phyloP scores from a whole-genome alignment of 2,888 invertebrate species.

The Caenorhabditis doughertyi region DNA sequence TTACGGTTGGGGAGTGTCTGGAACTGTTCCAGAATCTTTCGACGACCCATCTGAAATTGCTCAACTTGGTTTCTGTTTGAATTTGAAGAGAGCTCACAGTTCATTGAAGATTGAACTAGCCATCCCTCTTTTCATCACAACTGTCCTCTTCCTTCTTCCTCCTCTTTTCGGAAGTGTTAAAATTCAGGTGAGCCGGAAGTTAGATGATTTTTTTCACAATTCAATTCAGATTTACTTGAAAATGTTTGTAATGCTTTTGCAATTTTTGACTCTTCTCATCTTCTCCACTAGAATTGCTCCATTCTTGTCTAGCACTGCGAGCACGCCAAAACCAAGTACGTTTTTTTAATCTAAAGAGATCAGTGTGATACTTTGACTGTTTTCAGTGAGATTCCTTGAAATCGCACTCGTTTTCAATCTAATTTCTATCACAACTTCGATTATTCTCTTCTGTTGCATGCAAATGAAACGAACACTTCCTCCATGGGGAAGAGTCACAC shows the following conservation, averaged over 20 bases:
- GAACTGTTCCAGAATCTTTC: constrained; percentile 78
- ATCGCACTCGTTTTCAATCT: constrained; percentile 80
- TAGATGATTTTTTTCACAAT: neutral
- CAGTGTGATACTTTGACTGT: neutral
- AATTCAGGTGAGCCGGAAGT: constrained; percentile 52
- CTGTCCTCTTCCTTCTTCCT: constrained; percentile 79
- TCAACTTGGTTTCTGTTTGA: constrained; percentile 81
- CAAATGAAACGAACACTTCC: constrained; percentile 77
- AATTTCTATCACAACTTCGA: constrained; percentile 76
- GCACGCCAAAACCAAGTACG: constrained; percentile 80
- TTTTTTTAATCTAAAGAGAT: neutral
- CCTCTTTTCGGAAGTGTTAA: constrained; percentile 79
- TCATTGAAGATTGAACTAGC: constrained; percentile 79
- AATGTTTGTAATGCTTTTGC: constrained; percentile 80
- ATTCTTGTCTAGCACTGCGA: constrained; percentile 78
- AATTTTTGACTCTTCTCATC: constrained; percentile 80
- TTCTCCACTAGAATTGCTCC: constrained; percentile 80
- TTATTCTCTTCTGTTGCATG: constrained; percentile 74
- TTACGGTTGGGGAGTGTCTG: constrained; percentile 81
- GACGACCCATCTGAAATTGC: constrained; percentile 78
- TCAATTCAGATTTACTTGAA: constrained; percentile 75
- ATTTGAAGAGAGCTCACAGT: constrained; percentile 79
- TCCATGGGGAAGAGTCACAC: constrained; percentile 78
- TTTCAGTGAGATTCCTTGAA: constrained; percentile 81
- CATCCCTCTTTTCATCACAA: constrained; percentile 77